Percentiles rank a stretch among this genome's conserved stretches.
Evolutionary conservation across 2,888 invertebrate genomes (phyloP).

Genomic region (Octodonta nipae): DNA sequence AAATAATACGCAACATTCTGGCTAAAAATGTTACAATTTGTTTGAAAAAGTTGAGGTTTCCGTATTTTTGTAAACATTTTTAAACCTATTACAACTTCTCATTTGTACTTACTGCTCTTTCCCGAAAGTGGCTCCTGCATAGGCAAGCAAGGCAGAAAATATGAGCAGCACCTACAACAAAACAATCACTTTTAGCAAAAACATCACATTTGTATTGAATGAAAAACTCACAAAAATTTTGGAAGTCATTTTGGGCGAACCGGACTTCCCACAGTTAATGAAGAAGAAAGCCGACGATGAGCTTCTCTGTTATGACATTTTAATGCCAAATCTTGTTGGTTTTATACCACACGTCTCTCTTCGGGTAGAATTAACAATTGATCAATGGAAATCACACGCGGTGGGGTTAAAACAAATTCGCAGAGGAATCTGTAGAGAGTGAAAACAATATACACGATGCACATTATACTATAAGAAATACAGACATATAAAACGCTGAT

Average conservation of each 20-base stretch:
- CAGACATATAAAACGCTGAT: too few species aligned
- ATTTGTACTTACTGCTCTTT: conserved; percentile 9
- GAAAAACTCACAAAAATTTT: conserved; percentile 6
- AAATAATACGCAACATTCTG: background rate
- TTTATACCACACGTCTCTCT: too few species aligned
- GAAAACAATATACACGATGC: too few species aligned
- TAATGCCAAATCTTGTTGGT: conserved; percentile 6
- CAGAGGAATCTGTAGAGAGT: too few species aligned
- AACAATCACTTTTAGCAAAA: background rate
- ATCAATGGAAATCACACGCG: too few species aligned
- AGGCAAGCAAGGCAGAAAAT: conserved; percentile 4
- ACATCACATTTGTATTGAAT: background rate
- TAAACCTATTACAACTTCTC: background rate
- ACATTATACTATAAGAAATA: too few species aligned
- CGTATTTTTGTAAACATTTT: background rate
- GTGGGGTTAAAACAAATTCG: too few species aligned
- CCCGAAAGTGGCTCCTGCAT: conserved; percentile 6
- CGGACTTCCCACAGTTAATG: conserved; percentile 3
- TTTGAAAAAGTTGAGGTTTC: too few species aligned
- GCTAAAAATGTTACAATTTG: too few species aligned
- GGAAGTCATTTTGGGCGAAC: conserved; percentile 7
- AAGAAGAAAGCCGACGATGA: too few species aligned
- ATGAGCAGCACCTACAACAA: conserved; percentile 6
- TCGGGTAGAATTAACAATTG: too few species aligned
- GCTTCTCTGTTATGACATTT: conserved; percentile 5